A percentile compares a stretch with the other conserved stretches of the same genome.
Evolutionary conservation across 2,888 invertebrate genomes (phyloP).

Genomic region (Andrena hattorfiana): DNA sequence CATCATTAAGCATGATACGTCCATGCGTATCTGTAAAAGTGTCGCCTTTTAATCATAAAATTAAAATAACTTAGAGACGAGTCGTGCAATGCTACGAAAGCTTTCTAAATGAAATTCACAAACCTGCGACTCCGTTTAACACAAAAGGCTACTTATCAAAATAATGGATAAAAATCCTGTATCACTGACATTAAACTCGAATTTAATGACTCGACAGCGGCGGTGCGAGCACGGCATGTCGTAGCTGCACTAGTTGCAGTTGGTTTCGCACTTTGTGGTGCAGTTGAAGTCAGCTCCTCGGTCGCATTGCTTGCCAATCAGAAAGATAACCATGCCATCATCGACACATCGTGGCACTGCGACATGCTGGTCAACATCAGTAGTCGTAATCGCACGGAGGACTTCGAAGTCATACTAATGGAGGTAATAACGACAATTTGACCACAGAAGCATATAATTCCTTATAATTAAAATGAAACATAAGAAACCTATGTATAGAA

Average conservation of each 20-base stretch:
- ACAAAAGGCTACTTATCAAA: neutral
- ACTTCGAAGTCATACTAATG: slow-evolving; percentile 80
- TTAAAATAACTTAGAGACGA: no score
- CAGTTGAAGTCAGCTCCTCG: slow-evolving; percentile 87
- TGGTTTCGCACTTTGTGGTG: slow-evolving; percentile 87
- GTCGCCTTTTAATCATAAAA: no score
- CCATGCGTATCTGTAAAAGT: no score
- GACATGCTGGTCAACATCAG: slow-evolving; percentile 83
- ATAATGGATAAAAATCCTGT: neutral
- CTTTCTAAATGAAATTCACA: no score
- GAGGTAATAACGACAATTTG: slow-evolving; percentile 73
- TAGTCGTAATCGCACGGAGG: slow-evolving; percentile 82
- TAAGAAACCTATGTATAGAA: no score
- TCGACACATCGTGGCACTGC: slow-evolving; percentile 84
- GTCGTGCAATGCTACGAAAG: no score
- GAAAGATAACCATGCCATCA: slow-evolving; percentile 83
- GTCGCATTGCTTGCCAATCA: slow-evolving; percentile 86
- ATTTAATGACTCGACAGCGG: slow-evolving; percentile 73
- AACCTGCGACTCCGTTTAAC: no score
- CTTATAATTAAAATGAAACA: neutral
- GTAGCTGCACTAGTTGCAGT: slow-evolving; percentile 86
- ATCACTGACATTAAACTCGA: neutral
- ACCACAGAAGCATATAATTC: neutral
- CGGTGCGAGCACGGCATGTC: slow-evolving; percentile 85
- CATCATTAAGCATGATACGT: slow-evolving; percentile 41